Evolutionary conservation across 2,888 invertebrate genomes (phyloP).

Genomic region (Molanna angustata): DNA sequence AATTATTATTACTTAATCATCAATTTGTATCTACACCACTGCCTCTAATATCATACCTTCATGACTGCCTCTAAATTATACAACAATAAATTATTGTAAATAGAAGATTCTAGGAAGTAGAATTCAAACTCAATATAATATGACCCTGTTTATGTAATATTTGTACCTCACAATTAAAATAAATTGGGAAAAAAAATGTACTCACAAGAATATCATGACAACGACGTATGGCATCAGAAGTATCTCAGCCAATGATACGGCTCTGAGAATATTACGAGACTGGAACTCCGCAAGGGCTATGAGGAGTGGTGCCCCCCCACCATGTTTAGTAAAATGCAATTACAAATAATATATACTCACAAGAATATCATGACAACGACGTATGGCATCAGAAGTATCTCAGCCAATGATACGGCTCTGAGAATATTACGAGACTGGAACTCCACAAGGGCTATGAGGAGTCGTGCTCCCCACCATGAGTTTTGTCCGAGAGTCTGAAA

Average conservation of each 20-base stretch:
- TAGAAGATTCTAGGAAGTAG: no score
- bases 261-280: slow-evolving; percentile 83
- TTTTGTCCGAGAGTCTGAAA: slow-evolving; percentile 85
- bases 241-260: slow-evolving; percentile 92
- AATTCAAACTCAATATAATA: no score
- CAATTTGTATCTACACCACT: no score
- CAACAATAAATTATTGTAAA: no score
- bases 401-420: slow-evolving; percentile 86
- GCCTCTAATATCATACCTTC: no score
- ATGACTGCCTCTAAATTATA: no score
- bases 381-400: slow-evolving; percentile 89
- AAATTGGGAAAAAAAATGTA: slow-evolving; percentile 40
- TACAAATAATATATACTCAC: slow-evolving; percentile 63
- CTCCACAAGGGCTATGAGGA: slow-evolving; percentile 84
- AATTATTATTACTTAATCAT: no score
- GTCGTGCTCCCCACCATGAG: slow-evolving; percentile 83
- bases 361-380: slow-evolving; percentile 75
- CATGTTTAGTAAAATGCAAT: no score
- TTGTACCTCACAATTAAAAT: no score
- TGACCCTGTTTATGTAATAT: no score
- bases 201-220: slow-evolving; percentile 83
- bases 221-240: slow-evolving; percentile 82
- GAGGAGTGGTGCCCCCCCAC: slow-evolving; percentile 80
- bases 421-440: slow-evolving; percentile 88
- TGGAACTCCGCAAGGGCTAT: slow-evolving; percentile 89